Conservation (phyloP, 2,797 vertebrate species). For the Gastrophryne carolinensis region DNA sequence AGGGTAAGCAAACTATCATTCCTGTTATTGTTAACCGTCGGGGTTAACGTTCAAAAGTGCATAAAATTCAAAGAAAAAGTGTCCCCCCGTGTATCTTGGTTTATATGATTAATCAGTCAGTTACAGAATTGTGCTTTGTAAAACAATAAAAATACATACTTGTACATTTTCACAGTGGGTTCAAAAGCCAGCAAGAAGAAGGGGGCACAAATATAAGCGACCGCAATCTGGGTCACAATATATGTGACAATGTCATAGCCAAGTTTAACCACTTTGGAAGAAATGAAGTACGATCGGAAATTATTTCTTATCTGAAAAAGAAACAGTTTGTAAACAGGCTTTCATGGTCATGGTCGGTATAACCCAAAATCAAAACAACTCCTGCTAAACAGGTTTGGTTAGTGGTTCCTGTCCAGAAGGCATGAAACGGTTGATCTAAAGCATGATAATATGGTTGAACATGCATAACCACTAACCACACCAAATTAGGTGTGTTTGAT, state of each 20-base stretch:
- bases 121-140: no score
- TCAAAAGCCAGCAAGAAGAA: constrained; percentile 87
- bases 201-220: constrained; percentile 88
- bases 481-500: no score
- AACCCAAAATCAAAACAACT: not conserved
- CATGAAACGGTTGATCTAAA: not conserved
- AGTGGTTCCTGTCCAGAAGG: not conserved
- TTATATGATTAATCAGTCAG: no score
- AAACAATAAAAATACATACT: constrained; percentile 66
- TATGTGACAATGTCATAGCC: constrained; percentile 84
- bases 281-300: constrained; percentile 78
- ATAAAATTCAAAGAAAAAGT: no score
- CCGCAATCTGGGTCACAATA: constrained; percentile 83
- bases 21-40: no score
- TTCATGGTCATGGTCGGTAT: not conserved
- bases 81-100: no score
- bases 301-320: constrained; percentile 79
- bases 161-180: constrained; percentile 83
- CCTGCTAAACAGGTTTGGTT: not conserved
- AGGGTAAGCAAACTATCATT: no score
- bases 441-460: not conserved
- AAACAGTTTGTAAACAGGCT: not conserved
- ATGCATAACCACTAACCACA: not conserved
- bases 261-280: constrained; percentile 69
- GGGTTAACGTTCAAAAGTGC: no score